Percentiles rank a stretch among this genome's conserved stretches.
These are phyloP conservation scores for Allacma fusca DNA, from an alignment of 2,888 invertebrate species.

Conservation along the genomic window DNA sequence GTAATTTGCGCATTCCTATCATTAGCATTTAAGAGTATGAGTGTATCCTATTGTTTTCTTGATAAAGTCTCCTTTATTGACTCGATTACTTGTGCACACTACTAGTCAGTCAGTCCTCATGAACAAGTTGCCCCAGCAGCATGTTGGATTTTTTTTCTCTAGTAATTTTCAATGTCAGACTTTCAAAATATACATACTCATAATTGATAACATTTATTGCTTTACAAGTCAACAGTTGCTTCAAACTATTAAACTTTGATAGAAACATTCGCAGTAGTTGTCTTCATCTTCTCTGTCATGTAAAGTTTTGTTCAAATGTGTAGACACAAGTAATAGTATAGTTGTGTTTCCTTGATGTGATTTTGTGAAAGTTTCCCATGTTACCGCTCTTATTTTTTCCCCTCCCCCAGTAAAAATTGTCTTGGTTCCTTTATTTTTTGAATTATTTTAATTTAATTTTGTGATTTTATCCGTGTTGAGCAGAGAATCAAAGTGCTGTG, in stretches of 20 bases:
- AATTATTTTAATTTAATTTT: background rate
- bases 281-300: too few species aligned
- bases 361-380: too few species aligned
- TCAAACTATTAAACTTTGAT: too few species aligned
- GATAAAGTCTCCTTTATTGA: background rate
- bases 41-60: background rate
- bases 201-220: too few species aligned
- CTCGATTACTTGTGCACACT: background rate
- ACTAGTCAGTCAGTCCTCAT: background rate
- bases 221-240: too few species aligned
- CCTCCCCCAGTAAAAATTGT: too few species aligned
- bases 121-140: conserved; percentile 2
- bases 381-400: too few species aligned
- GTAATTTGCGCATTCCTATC: background rate
- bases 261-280: too few species aligned
- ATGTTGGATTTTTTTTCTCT: background rate
- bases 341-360: too few species aligned
- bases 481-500: background rate
- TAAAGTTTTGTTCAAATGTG: too few species aligned
- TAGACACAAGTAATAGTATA: too few species aligned
- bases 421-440: background rate
- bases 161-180: conserved; percentile 14
- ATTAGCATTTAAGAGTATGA: background rate
- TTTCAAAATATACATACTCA: background rate
- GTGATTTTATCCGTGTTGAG: background rate